Base-by-base conservation (phyloP, 2,888 invertebrate species). In the Beris morrisii region DNA sequence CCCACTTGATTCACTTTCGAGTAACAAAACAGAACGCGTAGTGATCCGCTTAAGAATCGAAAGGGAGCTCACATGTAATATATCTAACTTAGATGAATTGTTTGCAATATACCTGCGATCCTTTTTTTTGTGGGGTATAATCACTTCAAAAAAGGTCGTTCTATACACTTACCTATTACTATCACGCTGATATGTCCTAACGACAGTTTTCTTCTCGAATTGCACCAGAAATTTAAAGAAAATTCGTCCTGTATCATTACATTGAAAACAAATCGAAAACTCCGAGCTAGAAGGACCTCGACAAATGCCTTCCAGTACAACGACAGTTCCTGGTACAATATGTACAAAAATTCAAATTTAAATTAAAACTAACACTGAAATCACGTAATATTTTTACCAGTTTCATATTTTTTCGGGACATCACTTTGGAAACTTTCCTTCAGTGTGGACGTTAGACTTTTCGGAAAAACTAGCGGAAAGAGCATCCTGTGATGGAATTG, bases 401-500 rank as follows among this genome's bases (percentile, higher is more conserved):
- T 73, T 71, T 80, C 79, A 59, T 80, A 80, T 52, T 78, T 76
- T 12, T 75, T 72, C 0, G 79, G 80, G 4, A 79, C 79, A 70
- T 80, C 80, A 70, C 79, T 80, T 66, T 78, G 78, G 57, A 80
- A 80, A 31, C 79, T 77, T 38, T 80, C 76, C 30, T 75, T 75
- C 52, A 80, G 80, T 1, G 74, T 66, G 43, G 75, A 76, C 59
- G 76, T 70, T 1, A 80, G n/a, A 15, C 73, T 75, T 46, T 75
- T 75, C 0, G 79, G 79, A 71, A 80, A 80, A 7, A 79, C 76
- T 48, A 79, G 59, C 0, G 79, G 79, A 67, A 78, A 80, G 22
- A 80, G 69, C 76, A 78, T 78, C 38, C 80, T 74, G 69, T 80
- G 80, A 72, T 80, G 80, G 67, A 80, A 80, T 69, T 79, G 79